phyloP scores from a whole-genome alignment of 1,140 invertebrate species.

The Holotrichia oblita region DNA sequence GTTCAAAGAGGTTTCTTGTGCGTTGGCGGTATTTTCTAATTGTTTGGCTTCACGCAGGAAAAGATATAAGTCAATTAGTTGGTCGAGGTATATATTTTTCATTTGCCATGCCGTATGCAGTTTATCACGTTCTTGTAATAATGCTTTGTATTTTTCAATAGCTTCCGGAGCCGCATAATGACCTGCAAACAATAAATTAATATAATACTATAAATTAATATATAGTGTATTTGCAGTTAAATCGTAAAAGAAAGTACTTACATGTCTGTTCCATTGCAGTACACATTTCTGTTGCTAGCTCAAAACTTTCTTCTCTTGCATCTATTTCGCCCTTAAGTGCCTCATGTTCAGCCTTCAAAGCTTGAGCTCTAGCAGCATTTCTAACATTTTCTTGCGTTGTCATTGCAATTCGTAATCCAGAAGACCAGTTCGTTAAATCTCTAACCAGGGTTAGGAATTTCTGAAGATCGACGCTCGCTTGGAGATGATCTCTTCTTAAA shows the following conservation, averaged over 20 bases:
- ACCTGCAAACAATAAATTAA: conserved; percentile 49
- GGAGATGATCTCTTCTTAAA: conserved; percentile 80
- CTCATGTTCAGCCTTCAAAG: conserved; percentile 89
- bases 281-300: conserved; percentile 80
- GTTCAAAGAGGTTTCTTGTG: conserved; percentile 83
- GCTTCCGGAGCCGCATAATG: conserved; percentile 86
- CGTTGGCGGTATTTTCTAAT: conserved; percentile 86
- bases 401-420: conserved; percentile 81
- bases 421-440: conserved; percentile 90
- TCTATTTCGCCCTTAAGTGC: conserved; percentile 94
- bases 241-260: neutral
- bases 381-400: conserved; percentile 83
- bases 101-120: conserved; percentile 88
- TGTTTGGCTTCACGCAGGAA: conserved; percentile 96
- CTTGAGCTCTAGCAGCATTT: conserved; percentile 87
- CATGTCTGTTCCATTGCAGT: conserved; percentile 84
- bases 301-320: conserved; percentile 88
- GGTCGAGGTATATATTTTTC: conserved; percentile 90
- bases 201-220: neutral
- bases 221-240: neutral
- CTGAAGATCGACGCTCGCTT: conserved; percentile 90
- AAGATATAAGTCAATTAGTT: conserved; percentile 93
- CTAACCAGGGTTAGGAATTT: conserved; percentile 83
- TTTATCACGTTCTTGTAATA: conserved; percentile 81
- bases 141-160: conserved; percentile 76